Evolutionary conservation across 1,140 invertebrate genomes (phyloP), one percentile per base, ranked within the genome.

Genomic region (Aphis craccivora): DNA sequence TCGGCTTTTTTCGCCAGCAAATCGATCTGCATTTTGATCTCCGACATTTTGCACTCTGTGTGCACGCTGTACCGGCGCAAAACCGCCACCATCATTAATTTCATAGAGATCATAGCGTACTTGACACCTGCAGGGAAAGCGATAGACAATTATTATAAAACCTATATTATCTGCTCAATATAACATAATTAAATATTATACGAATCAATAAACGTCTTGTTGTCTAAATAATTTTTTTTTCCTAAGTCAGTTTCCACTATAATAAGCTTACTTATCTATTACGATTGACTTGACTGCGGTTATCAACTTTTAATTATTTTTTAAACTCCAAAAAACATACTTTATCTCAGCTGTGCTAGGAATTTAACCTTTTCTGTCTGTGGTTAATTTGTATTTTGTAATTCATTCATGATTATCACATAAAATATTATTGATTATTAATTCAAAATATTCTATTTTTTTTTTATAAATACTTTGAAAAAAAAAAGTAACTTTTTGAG

Each of bases 41-140:
- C 94, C 83, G 94, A 94, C 90, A 94, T 90, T 90, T 94, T 94
- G 18, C 94, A 45, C 43, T 94, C 81, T 23, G 94, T 94, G 11
- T 91, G 81, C 11, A 94, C 48, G 45, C 93, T 94, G 93, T 94
- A 94, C 37, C 93, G 94, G n/a, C 94, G 90, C 2, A 94, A 51
- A 7, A 94, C 35, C 48, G 93, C 91, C 11, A 94, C 94, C 90
- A 94, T 93, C 45, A 94, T 94, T 23, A 94, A 87, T 83, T 94
- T 94, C 94, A 94, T 94, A 6, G 94, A 94, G 20, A 94, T 76
- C 92, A 94, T 94, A 6, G 94, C 94, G 51, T 94, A 94, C 93
- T 94, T 94, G 40, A 93, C 93, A 53, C 94, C 94, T 94, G 88
- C 0, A 94, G 88, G 37, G 40, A 84, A 93, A 88, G 9, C 60